A percentile compares a stretch with the other conserved stretches of the same genome.
These are phyloP conservation scores for Noctua fimbriata DNA, from an alignment of 2,888 invertebrate genomes.

Conservation along the genomic window DNA sequence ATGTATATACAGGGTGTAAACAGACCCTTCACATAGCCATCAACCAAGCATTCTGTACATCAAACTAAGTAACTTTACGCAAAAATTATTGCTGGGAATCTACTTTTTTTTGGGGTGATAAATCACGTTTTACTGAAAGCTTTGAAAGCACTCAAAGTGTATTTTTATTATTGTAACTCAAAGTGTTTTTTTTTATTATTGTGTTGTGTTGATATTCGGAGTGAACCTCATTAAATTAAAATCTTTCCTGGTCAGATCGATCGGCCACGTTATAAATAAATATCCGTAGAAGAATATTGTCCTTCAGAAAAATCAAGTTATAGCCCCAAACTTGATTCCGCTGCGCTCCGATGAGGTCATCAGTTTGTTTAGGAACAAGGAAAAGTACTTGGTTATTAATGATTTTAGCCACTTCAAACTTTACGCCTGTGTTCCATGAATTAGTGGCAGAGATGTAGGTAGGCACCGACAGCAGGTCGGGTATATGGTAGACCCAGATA, in stretches of 20 bases:
- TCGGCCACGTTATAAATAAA: not conserved
- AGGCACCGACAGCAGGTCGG: not conserved
- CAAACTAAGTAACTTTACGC: too few relatives aligned
- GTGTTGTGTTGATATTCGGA: too few relatives aligned
- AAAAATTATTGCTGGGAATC: too few relatives aligned
- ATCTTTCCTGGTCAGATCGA: not conserved
- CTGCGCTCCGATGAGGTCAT: constrained; percentile 23
- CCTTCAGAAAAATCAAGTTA: constrained; percentile 20
- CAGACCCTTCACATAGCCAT: too few relatives aligned
- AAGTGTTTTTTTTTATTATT: too few relatives aligned
- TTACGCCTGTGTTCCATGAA: not conserved
- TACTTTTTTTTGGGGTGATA: too few relatives aligned
- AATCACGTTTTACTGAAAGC: too few relatives aligned
- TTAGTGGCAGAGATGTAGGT: not conserved
- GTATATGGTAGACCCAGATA: not conserved
- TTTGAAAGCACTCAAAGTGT: too few relatives aligned
- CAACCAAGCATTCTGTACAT: too few relatives aligned
- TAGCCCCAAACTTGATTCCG: constrained; percentile 27
- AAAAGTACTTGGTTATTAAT: constrained; percentile 1
- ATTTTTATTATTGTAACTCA: too few relatives aligned
- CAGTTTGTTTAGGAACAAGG: constrained; percentile 26
- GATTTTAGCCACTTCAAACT: not conserved
- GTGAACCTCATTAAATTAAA: not conserved
- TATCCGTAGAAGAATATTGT: not conserved
- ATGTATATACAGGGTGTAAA: not conserved